phyloP scores from a whole-genome alignment of 2,888 invertebrate genomes.

The Eudemis profundana region DNA sequence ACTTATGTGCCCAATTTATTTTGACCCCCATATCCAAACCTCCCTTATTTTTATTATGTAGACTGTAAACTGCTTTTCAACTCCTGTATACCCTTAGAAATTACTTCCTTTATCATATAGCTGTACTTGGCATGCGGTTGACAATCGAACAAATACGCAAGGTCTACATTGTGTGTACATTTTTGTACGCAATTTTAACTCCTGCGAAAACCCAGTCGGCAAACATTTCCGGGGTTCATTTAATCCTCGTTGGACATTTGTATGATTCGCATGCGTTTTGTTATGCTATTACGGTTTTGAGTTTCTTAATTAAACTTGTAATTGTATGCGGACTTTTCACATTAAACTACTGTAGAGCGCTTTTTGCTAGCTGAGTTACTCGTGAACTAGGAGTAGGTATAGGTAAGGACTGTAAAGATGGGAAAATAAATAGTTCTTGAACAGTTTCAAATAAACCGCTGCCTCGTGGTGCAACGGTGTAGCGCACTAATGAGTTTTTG shows the following conservation, averaged over 20 bases:
- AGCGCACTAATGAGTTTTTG: conserved; percentile 40
- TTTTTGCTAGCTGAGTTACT: not conserved
- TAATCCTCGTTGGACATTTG: not conserved
- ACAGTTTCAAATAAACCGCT: conserved; percentile 29
- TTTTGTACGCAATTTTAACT: not conserved
- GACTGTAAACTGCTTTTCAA: not conserved
- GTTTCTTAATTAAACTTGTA: not conserved
- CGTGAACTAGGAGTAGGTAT: not conserved
- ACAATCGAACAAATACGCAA: conserved; percentile 1
- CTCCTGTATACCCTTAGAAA: not conserved
- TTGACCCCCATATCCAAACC: not conserved
- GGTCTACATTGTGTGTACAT: not conserved
- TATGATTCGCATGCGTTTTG: not conserved
- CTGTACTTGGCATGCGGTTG: conserved; percentile 7
- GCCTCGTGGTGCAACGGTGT: conserved; percentile 11
- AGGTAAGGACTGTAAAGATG: conserved; percentile 11
- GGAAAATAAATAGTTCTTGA: conserved; percentile 20
- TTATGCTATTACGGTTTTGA: not conserved
- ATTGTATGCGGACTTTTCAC: not conserved
- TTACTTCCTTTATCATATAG: not conserved
- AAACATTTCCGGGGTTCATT: conserved; percentile 6
- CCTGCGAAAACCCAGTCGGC: not conserved
- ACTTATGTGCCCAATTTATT: not conserved
- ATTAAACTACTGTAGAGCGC: not conserved
- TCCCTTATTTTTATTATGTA: not conserved